Evolutionary conservation across 2,888 invertebrate genomes (phyloP).

Genomic region (Campoplex capitator): DNA sequence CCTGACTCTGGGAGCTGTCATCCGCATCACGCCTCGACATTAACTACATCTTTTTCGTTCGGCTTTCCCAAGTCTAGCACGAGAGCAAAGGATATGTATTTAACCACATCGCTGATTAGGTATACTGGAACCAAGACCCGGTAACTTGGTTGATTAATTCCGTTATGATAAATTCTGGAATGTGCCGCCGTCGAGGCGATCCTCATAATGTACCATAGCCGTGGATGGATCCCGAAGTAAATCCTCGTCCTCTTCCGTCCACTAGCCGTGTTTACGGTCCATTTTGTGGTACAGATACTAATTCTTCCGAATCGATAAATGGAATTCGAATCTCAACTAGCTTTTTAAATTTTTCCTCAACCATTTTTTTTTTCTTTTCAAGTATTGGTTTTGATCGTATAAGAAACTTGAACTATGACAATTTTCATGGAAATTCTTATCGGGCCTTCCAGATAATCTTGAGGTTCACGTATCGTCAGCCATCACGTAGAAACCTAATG

Average conservation of each 20-base stretch:
- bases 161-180: conserved; percentile 75
- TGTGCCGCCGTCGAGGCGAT: conserved; percentile 65
- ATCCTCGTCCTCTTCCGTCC: conserved; percentile 53
- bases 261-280: background rate
- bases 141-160: conserved; percentile 74
- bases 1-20: conserved; percentile 69
- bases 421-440: background rate
- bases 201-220: conserved; percentile 8
- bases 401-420: background rate
- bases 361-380: background rate
- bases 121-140: conserved; percentile 55
- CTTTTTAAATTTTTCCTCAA: background rate
- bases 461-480: too few species aligned
- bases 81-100: conserved; percentile 32
- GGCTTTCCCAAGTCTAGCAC: background rate
- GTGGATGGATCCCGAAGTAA: conserved; percentile 27
- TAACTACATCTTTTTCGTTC: conserved; percentile 65
- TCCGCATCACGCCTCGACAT: conserved; percentile 71
- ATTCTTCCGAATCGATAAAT: background rate
- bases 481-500: too few species aligned
- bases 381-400: background rate
- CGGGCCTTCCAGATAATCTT: background rate
- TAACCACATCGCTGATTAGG: conserved; percentile 33
- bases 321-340: conserved; percentile 1
- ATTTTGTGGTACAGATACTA: conserved; percentile 14